Base-by-base conservation (phyloP, 2,113 vertebrate species). In the Myodes glareolus region DNA sequence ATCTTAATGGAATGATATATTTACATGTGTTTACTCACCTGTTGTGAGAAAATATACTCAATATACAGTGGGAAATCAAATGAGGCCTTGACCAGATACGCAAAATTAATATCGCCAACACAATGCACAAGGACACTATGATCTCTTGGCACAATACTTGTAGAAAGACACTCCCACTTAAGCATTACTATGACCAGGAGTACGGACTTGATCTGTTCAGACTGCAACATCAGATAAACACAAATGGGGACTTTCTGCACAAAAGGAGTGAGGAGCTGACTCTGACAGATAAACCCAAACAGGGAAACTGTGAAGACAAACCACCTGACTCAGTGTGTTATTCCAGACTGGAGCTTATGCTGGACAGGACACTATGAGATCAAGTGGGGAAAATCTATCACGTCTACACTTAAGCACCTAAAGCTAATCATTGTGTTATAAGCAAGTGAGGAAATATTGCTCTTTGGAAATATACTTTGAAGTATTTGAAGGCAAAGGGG, bases 1-100 rank as follows among this genome's bases (percentile, higher is more conserved):
- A 36, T 72, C 93, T 90, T 94, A 77, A 45, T 88, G 12, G 73
- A 89, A 75, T 36, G 72, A 92, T 77, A 63, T 19, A 88, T 63
- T 75, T 97, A 17, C 42, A 75, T 80, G 13, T 31, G 7, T 42
- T 94, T 80, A 68, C 45, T 94, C 68, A 78, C 36, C 92, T 82
- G 91, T 72, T 95, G 21, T 13, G 50, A 92, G 14, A 25, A 94
- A 94, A 55, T 67, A 50, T 2, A 61, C 29, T 70, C 87, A 93
- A n/a, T 50, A 76, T 4, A 21, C 65, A 85, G 58, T 80, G 17
- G 33, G 58, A 97, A 45, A 95, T 68, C 36, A 91, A 21, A 58
- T 1, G 42, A 72, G 19, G 29, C 58, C 50, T 81, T 75, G 47
- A 88, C 31, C 65, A 85, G 25, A 67, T 77, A 58, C 88, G 45